Evolutionary conservation across 2,888 invertebrate species (phyloP).

Genomic region (Cloeon dipterum): DNA sequence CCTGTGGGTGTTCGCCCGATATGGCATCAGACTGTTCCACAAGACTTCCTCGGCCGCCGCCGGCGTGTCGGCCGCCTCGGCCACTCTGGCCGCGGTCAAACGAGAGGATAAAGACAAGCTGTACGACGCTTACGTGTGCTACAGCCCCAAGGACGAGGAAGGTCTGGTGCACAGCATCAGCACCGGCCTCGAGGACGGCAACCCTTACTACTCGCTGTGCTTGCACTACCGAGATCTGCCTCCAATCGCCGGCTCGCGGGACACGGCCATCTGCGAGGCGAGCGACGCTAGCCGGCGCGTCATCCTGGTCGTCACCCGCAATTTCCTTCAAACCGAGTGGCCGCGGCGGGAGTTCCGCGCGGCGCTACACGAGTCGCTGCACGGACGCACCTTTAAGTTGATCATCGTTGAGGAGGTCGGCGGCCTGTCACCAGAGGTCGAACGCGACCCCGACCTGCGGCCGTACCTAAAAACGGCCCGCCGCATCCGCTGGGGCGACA

Average conservation of each 20-base stretch:
- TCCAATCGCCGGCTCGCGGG: slow-evolving; percentile 48
- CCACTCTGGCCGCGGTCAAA: background rate
- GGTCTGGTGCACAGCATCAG: slow-evolving; percentile 68
- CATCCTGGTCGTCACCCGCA: slow-evolving; percentile 67
- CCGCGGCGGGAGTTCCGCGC: slow-evolving; percentile 72
- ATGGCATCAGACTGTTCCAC: slow-evolving; percentile 47
- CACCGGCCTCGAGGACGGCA: slow-evolving; percentile 39
- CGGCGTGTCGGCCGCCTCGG: background rate
- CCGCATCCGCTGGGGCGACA: slow-evolving; percentile 54
- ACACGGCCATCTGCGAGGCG: slow-evolving; percentile 70
- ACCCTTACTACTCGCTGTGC: slow-evolving; percentile 58
- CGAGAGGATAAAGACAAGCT: slow-evolving; percentile 53
- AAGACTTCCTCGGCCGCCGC: slow-evolving; percentile 7
- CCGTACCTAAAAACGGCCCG: slow-evolving; percentile 56
- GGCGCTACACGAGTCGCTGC: slow-evolving; percentile 62
- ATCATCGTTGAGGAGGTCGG: slow-evolving; percentile 68
- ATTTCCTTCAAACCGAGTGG: slow-evolving; percentile 80
- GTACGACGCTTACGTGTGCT: slow-evolving; percentile 79
- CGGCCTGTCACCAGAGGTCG: slow-evolving; percentile 61
- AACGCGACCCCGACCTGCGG: slow-evolving; percentile 65
- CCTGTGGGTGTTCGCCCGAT: slow-evolving; percentile 62
- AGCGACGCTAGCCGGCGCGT: slow-evolving; percentile 67
- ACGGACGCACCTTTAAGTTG: slow-evolving; percentile 51
- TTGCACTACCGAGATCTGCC: slow-evolving; percentile 68
- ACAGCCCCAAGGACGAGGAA: slow-evolving; percentile 69